Percentiles rank a stretch among this genome's conserved stretches.
Evolutionary conservation across 2,888 invertebrate species (phyloP).

Genomic region (Erannis defoliaria): DNA sequence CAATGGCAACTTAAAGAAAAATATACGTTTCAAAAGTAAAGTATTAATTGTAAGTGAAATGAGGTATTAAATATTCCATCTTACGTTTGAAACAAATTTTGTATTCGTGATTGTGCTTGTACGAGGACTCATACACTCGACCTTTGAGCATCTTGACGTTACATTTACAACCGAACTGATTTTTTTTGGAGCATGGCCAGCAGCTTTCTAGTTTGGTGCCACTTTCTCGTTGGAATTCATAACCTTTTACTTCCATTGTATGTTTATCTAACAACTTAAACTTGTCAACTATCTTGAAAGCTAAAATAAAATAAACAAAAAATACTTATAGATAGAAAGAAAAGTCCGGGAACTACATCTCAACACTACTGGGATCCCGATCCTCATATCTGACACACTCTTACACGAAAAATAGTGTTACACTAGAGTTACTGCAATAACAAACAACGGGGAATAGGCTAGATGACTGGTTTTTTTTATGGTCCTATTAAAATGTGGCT

Average conservation of each 20-base stretch:
- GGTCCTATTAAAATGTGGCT: no score
- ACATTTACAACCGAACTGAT: slow-evolving; percentile 17
- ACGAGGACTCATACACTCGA: background rate
- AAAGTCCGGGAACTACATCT: no score
- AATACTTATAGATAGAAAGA: background rate
- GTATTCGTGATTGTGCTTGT: slow-evolving; percentile 17
- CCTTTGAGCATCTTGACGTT: slow-evolving; percentile 1
- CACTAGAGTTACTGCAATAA: no score
- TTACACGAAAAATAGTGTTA: no score
- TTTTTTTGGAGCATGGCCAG: slow-evolving; percentile 23
- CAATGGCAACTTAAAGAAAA: background rate
- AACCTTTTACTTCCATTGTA: slow-evolving; percentile 4
- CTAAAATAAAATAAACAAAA: background rate
- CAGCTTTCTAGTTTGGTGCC: background rate
- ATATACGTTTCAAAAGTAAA: background rate
- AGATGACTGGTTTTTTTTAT: no score
- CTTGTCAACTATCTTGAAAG: slow-evolving; percentile 5
- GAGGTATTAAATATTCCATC: slow-evolving; percentile 1
- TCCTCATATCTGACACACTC: no score
- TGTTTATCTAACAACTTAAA: slow-evolving; percentile 8
- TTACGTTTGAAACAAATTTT: slow-evolving; percentile 11
- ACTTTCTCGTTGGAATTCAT: slow-evolving; percentile 9
- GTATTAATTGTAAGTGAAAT: slow-evolving; percentile 1
- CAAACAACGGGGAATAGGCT: no score
- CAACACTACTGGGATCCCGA: no score